phyloP scores from a whole-genome alignment of 2,888 invertebrate species.

The Leptopilina myrica region DNA sequence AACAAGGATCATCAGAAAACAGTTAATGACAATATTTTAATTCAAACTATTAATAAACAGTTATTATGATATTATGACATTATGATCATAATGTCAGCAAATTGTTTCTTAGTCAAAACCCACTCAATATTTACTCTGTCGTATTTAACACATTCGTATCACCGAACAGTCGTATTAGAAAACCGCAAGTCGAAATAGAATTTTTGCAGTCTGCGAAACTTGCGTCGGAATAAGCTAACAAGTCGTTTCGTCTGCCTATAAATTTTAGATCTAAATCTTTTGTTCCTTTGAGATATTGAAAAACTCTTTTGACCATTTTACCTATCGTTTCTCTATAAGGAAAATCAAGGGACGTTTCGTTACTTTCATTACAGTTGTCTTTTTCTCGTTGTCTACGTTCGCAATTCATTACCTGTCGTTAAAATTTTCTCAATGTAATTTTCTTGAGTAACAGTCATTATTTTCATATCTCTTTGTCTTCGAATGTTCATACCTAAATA shows the following conservation, averaged over 20 bases:
- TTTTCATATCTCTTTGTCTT: background rate
- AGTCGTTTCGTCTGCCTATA: background rate
- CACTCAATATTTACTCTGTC: conserved; percentile 26
- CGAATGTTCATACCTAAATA: conserved; percentile 35
- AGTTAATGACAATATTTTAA: too few relatives aligned
- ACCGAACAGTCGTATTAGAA: conserved; percentile 14
- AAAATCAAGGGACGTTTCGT: background rate
- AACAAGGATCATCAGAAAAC: too few relatives aligned
- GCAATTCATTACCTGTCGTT: background rate
- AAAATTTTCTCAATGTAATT: background rate
- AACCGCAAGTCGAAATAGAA: conserved; percentile 11
- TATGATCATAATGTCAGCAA: too few relatives aligned
- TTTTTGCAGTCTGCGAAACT: conserved; percentile 20
- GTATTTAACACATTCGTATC: conserved; percentile 17
- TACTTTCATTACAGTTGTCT: background rate
- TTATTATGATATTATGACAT: too few relatives aligned
- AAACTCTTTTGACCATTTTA: conserved; percentile 3
- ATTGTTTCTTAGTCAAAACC: background rate
- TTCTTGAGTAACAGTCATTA: background rate
- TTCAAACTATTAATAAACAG: too few relatives aligned
- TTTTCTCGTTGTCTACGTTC: background rate
- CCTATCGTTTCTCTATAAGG: background rate
- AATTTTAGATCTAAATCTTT: background rate
- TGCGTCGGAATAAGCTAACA: background rate
- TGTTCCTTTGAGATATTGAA: background rate